Evolutionary conservation across 2,888 invertebrate genomes (phyloP).

Genomic region (Aporophyla lueneburgensis): DNA sequence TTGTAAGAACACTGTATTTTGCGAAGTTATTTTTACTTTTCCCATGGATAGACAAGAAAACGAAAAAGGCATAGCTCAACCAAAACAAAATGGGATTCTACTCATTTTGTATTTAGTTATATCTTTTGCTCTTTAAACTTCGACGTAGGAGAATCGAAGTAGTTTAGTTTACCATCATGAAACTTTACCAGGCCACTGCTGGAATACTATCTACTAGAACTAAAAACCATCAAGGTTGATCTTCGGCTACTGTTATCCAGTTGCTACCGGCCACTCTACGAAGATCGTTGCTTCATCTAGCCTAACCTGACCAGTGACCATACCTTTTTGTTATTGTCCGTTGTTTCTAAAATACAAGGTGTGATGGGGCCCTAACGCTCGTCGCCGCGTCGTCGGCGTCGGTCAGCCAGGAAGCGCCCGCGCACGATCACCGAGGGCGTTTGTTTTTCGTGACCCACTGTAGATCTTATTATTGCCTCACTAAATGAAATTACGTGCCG

Average conservation of each 20-base stretch:
- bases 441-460: constrained; percentile 77
- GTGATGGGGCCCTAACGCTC: constrained; percentile 15
- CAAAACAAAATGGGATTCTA: no score
- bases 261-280: neutral
- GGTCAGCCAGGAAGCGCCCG: constrained; percentile 63
- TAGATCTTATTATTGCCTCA: constrained; percentile 63
- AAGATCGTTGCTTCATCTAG: neutral
- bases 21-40: constrained; percentile 16
- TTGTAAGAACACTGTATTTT: constrained; percentile 29
- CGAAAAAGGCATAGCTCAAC: no score
- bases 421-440: constrained; percentile 73
- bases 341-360: neutral
- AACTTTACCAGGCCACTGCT: neutral
- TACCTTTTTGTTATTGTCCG: neutral
- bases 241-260: neutral
- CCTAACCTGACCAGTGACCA: neutral
- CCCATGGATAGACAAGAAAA: neutral
- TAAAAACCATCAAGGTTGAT: neutral
- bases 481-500: constrained; percentile 64
- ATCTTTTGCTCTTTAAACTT: neutral
- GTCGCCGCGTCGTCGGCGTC: constrained; percentile 39
- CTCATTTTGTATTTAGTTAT: no score
- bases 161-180: neutral
- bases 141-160: neutral
- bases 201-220: no score